These are phyloP conservation scores for Cotesia typhae DNA, from an alignment of 1,140 invertebrate genomes.

Conservation along the genomic window DNA sequence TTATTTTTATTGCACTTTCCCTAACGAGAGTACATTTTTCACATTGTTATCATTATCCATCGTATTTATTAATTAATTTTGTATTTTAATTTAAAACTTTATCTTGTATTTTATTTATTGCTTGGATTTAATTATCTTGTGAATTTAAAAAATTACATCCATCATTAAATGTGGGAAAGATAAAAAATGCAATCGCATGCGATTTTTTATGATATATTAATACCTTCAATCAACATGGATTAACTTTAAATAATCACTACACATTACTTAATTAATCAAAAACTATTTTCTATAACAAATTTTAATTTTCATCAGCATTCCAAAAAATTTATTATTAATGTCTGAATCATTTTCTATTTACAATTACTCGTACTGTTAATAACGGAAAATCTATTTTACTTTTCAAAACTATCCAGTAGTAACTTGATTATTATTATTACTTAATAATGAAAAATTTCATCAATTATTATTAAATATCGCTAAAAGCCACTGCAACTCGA, in stretches of 20 bases:
- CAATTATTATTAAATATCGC: neutral
- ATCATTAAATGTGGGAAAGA: slow-evolving; percentile 40
- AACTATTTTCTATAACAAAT: neutral
- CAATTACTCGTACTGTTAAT: too few species aligned
- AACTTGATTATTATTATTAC: neutral
- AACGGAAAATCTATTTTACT: neutral
- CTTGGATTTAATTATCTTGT: neutral
- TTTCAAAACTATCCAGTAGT: neutral
- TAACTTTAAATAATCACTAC: slow-evolving; percentile 13
- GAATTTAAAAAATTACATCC: neutral
- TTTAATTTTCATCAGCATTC: slow-evolving; percentile 2
- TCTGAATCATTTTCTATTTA: too few species aligned
- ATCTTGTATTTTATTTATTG: slow-evolving; percentile 11
- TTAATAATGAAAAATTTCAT: neutral
- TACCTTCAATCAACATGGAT: slow-evolving; percentile 23
- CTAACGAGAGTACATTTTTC: slow-evolving; percentile 53
- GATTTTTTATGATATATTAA: neutral
- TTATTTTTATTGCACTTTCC: slow-evolving; percentile 61
- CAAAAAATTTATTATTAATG: neutral
- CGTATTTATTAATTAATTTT: neutral
- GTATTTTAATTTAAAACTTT: neutral
- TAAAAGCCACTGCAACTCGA: slow-evolving; percentile 11
- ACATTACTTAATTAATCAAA: slow-evolving; percentile 3
- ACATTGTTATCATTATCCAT: neutral
- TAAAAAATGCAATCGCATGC: slow-evolving; percentile 33